Conservation (phyloP, 1,140 invertebrate species). For the Sesamia nonagrioides region DNA sequence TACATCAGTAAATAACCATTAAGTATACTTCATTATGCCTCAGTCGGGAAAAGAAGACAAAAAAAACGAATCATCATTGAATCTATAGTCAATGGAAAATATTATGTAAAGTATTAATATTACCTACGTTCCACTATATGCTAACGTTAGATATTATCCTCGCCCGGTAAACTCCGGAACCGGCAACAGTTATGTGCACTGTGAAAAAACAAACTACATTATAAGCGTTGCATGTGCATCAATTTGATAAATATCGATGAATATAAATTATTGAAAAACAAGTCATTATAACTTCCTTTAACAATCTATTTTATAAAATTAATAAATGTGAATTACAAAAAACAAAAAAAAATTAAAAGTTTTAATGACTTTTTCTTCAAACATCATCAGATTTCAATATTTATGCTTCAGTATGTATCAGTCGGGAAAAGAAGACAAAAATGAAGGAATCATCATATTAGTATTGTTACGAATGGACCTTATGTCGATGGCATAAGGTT, state of each 20-base stretch:
- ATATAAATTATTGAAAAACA: slow-evolving; percentile 2
- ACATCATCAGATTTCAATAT: slow-evolving; percentile 60
- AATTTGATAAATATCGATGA: background rate
- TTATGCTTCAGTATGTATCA: slow-evolving; percentile 78
- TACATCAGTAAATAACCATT: slow-evolving; percentile 40
- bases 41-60: slow-evolving; percentile 62
- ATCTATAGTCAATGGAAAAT: background rate
- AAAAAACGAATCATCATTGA: slow-evolving; percentile 48
- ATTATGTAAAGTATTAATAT: background rate
- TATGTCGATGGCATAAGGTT: no score
- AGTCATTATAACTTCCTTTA: background rate
- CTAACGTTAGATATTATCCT: slow-evolving; percentile 5
- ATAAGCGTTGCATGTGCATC: background rate
- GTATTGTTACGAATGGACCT: no score
- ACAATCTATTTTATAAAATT: no score
- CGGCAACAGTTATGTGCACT: background rate
- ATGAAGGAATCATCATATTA: slow-evolving; percentile 71
- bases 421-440: slow-evolving; percentile 87
- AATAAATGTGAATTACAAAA: no score
- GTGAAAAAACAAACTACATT: slow-evolving; percentile 5
- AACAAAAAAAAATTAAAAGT: no score
- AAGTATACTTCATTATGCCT: slow-evolving; percentile 52
- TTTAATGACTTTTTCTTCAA: slow-evolving; percentile 8
- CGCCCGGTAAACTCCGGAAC: background rate
- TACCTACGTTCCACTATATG: slow-evolving; percentile 18